These are phyloP conservation scores for Eolophus roseicapilla DNA, from an alignment of 2,113 vertebrate genomes.

Conservation along the genomic window DNA sequence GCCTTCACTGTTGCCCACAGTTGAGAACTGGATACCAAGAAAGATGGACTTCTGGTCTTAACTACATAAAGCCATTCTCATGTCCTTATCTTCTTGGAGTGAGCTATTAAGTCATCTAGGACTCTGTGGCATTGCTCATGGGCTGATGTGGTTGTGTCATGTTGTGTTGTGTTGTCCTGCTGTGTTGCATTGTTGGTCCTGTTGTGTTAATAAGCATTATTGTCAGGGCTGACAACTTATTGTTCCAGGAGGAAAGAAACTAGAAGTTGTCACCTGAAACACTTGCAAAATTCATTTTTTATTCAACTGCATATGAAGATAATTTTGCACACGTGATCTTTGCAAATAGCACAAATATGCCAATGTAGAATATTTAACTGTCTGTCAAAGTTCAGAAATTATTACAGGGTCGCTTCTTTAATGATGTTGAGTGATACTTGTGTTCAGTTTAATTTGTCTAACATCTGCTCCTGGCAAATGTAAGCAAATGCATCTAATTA, in stretches of 20 bases:
- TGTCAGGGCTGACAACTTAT: background rate
- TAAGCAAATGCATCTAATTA: constrained; percentile 73
- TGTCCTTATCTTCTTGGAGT: background rate
- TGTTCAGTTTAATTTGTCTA: constrained; percentile 65
- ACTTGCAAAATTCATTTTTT: background rate
- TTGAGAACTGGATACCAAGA: background rate
- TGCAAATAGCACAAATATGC: background rate
- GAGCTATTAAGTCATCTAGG: background rate
- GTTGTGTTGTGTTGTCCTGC: background rate
- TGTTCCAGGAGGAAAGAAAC: background rate
- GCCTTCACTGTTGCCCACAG: background rate
- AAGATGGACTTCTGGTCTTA: background rate
- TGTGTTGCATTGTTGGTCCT: background rate
- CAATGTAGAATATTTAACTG: background rate
- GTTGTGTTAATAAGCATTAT: background rate
- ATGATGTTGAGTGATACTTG: constrained; percentile 39
- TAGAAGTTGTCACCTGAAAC: background rate
- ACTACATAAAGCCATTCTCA: background rate
- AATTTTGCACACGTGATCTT: background rate
- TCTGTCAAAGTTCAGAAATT: constrained; percentile 13
- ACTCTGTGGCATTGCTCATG: background rate
- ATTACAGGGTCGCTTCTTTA: constrained; percentile 9
- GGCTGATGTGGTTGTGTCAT: background rate
- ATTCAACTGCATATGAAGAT: background rate
- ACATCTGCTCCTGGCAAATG: constrained; percentile 68